Conservation (phyloP, 2,888 invertebrate species). For the Diploptera punctata region DNA sequence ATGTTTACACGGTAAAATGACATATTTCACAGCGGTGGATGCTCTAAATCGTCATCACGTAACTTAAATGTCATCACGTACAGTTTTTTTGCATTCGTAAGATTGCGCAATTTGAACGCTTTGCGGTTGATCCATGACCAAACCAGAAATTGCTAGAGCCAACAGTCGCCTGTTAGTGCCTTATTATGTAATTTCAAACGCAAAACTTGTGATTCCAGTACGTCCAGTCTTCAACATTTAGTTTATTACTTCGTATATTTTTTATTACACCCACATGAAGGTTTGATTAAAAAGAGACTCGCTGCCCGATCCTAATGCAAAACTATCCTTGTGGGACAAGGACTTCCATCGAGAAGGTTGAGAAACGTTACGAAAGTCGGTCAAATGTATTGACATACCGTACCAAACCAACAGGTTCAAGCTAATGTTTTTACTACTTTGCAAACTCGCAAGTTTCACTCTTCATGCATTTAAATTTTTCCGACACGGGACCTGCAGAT, state of each 20-base stretch:
- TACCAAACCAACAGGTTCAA: not conserved
- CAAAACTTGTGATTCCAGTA: constrained; percentile 25
- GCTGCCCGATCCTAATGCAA: not conserved
- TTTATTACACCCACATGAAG: constrained; percentile 6
- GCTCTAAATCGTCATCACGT: not conserved
- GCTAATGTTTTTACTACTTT: not conserved
- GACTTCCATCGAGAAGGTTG: constrained; percentile 12
- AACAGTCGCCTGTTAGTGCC: not conserved
- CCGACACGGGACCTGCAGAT: too few species aligned
- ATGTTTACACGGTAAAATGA: not conserved
- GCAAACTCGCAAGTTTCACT: too few species aligned
- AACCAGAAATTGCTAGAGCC: constrained; percentile 11
- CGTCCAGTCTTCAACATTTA: not conserved
- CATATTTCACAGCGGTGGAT: not conserved
- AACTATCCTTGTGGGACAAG: constrained; percentile 25
- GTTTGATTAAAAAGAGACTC: not conserved
- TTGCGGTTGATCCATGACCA: constrained; percentile 21
- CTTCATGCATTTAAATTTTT: too few species aligned
- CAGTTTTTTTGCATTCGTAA: too few species aligned
- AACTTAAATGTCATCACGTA: too few species aligned
- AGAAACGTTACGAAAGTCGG: constrained; percentile 12
- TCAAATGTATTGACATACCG: not conserved
- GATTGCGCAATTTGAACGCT: constrained; percentile 12
- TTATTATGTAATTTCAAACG: not conserved
- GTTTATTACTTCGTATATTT: not conserved